These are phyloP conservation scores for Aptenodytes forsteri DNA, from an alignment of 2,113 vertebrate genomes.

Conservation along the genomic window DNA sequence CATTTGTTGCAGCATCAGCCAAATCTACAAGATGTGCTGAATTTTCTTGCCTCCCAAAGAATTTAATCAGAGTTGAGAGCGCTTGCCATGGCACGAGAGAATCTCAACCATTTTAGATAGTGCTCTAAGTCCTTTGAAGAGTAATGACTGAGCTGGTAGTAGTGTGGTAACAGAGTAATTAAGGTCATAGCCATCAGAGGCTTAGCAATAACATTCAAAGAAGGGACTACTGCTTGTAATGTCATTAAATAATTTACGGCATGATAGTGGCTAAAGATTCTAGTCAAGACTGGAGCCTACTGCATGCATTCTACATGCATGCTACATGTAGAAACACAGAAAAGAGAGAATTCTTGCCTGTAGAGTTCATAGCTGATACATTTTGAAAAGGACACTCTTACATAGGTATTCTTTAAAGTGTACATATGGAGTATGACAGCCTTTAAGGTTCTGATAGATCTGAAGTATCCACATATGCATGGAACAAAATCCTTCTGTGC, in stretches of 20 bases:
- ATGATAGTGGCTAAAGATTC: background rate
- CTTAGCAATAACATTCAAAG: background rate
- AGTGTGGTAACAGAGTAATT: background rate
- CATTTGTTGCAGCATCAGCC: background rate
- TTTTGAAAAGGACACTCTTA: background rate
- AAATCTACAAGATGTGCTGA: background rate
- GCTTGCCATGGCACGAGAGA: background rate
- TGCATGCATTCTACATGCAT: background rate
- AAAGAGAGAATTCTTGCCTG: background rate
- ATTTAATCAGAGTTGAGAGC: background rate
- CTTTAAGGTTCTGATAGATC: background rate
- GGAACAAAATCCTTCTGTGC: background rate
- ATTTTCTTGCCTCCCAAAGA: background rate
- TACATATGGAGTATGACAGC: background rate
- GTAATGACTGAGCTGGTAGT: background rate
- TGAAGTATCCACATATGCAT: background rate
- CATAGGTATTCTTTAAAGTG: background rate
- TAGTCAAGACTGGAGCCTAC: background rate
- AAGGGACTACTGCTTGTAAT: background rate
- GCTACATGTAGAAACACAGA: background rate
- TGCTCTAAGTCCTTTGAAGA: background rate
- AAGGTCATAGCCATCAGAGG: background rate
- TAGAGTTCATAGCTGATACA: background rate
- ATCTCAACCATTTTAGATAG: background rate
- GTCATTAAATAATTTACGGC: background rate